phyloP scores from a whole-genome alignment of 2,113 vertebrate genomes.

The Pantherophis guttatus region DNA sequence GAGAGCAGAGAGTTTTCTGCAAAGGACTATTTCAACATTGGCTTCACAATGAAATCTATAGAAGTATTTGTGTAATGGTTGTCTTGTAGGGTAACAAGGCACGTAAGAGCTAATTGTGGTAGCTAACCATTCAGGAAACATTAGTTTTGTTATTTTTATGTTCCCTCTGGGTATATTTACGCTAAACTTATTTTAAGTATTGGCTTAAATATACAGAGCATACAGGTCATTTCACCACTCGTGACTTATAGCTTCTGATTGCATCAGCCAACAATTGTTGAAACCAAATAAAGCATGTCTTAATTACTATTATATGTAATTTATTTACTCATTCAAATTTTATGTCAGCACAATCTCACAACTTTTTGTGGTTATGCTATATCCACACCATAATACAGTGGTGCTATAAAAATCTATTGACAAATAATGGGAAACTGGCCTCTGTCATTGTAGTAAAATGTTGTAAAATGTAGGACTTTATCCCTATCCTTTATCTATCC shows the following conservation, averaged over 20 bases:
- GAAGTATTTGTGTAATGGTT: constrained; percentile 46
- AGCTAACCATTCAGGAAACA: constrained; percentile 9
- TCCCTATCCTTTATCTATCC: neutral
- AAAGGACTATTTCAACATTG: constrained; percentile 39
- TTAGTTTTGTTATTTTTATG: neutral
- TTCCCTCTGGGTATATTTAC: neutral
- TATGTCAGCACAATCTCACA: neutral
- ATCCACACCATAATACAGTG: neutral
- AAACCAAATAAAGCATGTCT: neutral
- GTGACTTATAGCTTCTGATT: neutral
- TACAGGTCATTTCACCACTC: neutral
- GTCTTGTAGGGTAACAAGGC: constrained; percentile 14
- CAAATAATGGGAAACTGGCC: neutral
- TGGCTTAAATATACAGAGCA: neutral
- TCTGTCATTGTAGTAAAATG: neutral
- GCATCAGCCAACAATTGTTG: neutral
- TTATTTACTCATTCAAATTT: neutral
- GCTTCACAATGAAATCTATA: constrained; percentile 18
- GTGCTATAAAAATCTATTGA: neutral
- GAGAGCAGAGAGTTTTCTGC: constrained; percentile 14
- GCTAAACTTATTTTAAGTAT: neutral
- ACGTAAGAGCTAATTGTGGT: neutral
- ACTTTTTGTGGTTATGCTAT: neutral
- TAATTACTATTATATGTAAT: neutral
- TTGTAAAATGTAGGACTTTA: neutral